A percentile compares a stretch with the other conserved stretches of the same genome.
Conservation (phyloP, 2,888 invertebrate genomes). For the Xylophagus ater region DNA sequence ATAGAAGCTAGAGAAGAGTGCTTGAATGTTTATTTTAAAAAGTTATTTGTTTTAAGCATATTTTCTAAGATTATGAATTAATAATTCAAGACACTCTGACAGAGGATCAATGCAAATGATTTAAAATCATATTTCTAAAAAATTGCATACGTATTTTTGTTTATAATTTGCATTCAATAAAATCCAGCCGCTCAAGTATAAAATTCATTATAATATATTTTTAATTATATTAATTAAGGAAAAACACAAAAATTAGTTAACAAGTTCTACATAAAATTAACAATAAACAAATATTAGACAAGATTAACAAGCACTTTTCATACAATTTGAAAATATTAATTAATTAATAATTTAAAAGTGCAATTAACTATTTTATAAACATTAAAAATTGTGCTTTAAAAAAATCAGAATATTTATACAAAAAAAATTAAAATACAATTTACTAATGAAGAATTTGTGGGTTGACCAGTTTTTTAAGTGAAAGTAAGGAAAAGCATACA, state of each 20-base stretch:
- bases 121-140: no score
- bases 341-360: no score
- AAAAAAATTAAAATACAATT: no score
- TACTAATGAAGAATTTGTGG: no score
- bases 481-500: no score
- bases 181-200: constrained; percentile 10
- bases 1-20: constrained; percentile 9
- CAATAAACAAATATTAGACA: constrained; percentile 1
- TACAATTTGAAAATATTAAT: no score
- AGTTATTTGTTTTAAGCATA: neutral
- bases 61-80: neutral
- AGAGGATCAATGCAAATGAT: constrained; percentile 15
- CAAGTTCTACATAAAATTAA: constrained; percentile 2
- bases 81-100: constrained; percentile 19
- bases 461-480: no score
- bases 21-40: constrained; percentile 4
- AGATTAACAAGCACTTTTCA: constrained; percentile 15
- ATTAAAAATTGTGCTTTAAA: no score
- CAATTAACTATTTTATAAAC: no score
- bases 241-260: constrained; percentile 9
- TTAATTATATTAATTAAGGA: neutral
- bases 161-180: neutral
- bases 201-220: neutral
- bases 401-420: no score
- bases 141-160: no score